Base-by-base conservation (phyloP, 2,113 vertebrate species). In the Corythaixoides concolor region DNA sequence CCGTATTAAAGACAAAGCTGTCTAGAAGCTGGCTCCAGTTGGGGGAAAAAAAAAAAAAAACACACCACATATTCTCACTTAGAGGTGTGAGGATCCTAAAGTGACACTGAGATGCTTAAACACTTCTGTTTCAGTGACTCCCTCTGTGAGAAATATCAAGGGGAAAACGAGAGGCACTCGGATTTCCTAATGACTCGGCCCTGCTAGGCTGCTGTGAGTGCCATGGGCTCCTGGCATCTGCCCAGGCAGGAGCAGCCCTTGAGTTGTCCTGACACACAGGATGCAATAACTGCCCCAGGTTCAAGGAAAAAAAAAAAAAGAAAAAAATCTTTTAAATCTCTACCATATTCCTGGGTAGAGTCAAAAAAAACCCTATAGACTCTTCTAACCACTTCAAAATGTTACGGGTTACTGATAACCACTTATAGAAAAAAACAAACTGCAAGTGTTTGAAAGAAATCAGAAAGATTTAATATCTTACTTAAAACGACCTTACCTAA, bases 161-260 rank as follows among this genome's bases (percentile, higher is more conserved):
- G 64, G 66, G 56, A 59, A 50, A 17, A 37, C 0, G 0, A 41
- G 64, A 30, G 80, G 37, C 33, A 33, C 56, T 63, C 3, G 5
- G 56, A 56, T 8, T 55, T 66, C 24, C 55, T 30, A 32, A 26
- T 3, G 24, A 15, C 66, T 79, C 2, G 5, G 62, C 39, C 9
- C 4, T 9, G 32, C 1, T 6, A 1, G 37, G 49, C 33, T 41
- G 5, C 76, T 37, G 45, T 2, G 0, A 28, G 26, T 30, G 62
- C 80, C 9, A 1, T 0, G 0, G 37, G 28, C 33, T 89, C n/a
- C 64, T 20, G 11, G 85, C 62, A 56, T 11, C 78, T 60, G 69
- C 39, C 66, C 8, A 2, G 72, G 82, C 43, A 67, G 68, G 19
- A 80, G 58, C 78, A 69, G 66, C 86, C 60, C 69, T 8, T 7